Percentiles rank a stretch among this genome's conserved stretches.
phyloP scores from a whole-genome alignment of 30 jellyfish, hydroid and myxozoan genomes.

The Aurelia aurita complex sp. Pacific region DNA sequence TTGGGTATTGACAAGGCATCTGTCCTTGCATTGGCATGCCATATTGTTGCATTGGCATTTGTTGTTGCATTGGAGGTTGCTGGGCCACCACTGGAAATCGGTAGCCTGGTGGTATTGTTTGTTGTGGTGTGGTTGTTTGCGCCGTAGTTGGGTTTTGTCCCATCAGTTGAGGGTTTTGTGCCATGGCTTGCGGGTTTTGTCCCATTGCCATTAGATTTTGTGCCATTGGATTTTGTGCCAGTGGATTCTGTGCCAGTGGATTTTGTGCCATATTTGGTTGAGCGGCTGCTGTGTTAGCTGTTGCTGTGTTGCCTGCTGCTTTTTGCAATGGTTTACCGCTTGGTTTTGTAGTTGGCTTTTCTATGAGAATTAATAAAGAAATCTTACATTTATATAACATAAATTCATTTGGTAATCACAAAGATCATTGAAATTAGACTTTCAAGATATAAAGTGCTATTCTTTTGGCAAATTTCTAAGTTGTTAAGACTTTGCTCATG shows the following conservation, averaged over 20 bases:
- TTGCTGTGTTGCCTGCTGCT: conserved; percentile 19
- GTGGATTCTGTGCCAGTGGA: neutral
- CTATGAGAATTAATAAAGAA: neutral
- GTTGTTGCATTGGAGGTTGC: conserved; percentile 42
- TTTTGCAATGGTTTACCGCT: conserved; percentile 15
- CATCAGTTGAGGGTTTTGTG: neutral
- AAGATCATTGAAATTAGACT: too few relatives aligned
- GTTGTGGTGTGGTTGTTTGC: conserved; percentile 30
- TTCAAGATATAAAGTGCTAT: too few relatives aligned
- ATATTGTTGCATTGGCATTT: conserved; percentile 47
- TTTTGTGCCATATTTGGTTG: conserved; percentile 20
- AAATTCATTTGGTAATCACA: too few relatives aligned
- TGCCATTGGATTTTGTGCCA: neutral
- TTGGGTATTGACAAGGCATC: conserved; percentile 65
- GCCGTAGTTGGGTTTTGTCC: conserved; percentile 47
- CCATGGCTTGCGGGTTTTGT: conserved; percentile 23
- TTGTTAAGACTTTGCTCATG: too few relatives aligned
- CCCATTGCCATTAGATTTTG: conserved; percentile 12
- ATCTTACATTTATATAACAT: too few relatives aligned
- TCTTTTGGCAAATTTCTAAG: too few relatives aligned
- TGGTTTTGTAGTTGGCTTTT: conserved; percentile 25
- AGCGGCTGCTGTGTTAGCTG: conserved; percentile 13
- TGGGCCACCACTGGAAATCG: conserved; percentile 46
- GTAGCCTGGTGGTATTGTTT: conserved; percentile 60
- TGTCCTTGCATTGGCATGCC: conserved; percentile 65